Evolutionary conservation across 1,140 invertebrate species (phyloP).

Genomic region (Lethrus apterus): DNA sequence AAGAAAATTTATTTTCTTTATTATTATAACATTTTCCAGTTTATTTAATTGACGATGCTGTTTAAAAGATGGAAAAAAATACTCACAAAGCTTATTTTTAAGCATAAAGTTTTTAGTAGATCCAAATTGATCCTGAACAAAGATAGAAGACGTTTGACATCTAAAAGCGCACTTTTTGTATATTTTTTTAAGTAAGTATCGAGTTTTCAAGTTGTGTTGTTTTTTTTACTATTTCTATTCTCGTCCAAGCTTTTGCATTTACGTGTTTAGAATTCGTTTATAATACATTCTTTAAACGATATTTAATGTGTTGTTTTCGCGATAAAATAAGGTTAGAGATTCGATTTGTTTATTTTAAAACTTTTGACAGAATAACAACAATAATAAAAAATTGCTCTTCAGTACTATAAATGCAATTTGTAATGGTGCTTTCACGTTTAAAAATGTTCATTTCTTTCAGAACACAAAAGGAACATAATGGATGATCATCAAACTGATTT

Average conservation of each 20-base stretch:
- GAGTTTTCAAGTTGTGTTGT: constrained; percentile 23
- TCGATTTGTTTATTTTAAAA: constrained; percentile 32
- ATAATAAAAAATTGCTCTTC: constrained; percentile 1
- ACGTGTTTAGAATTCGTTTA: background rate
- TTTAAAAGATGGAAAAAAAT: background rate
- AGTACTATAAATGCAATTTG: constrained; percentile 9
- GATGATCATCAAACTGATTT: constrained; percentile 18
- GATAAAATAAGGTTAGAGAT: constrained; percentile 18
- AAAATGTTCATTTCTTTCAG: constrained; percentile 9
- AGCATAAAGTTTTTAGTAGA: too few species aligned
- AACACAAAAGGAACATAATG: constrained; percentile 21
- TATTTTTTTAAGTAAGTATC: constrained; percentile 30
- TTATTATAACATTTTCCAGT: too few species aligned
- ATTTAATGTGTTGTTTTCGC: too few species aligned
- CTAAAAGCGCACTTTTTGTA: constrained; percentile 33
- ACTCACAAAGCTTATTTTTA: background rate
- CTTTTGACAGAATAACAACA: constrained; percentile 25
- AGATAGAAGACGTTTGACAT: constrained; percentile 30
- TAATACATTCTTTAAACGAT: background rate
- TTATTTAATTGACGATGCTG: background rate
- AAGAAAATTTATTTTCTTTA: background rate
- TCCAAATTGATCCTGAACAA: constrained; percentile 27
- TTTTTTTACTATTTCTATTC: constrained; percentile 29
- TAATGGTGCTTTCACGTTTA: background rate
- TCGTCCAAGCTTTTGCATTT: constrained; percentile 17